Evolutionary conservation across 2,113 vertebrate species (phyloP).

Genomic region (Amphiprion percula): DNA sequence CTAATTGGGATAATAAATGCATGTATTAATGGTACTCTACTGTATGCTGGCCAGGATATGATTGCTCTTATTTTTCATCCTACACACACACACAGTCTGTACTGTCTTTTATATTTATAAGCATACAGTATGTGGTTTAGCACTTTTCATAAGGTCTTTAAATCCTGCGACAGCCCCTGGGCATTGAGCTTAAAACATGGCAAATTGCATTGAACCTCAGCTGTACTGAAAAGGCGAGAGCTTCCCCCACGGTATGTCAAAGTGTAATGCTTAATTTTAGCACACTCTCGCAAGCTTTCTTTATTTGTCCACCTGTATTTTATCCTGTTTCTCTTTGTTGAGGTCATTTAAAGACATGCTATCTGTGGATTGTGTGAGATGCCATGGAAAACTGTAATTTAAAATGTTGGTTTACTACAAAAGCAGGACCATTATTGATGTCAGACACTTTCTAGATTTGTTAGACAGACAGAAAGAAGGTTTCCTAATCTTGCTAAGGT

Average conservation of each 20-base stretch:
- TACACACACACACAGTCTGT: not conserved
- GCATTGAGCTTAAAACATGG: slow-evolving; percentile 62
- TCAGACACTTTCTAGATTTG: slow-evolving; percentile 39
- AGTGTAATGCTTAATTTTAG: slow-evolving; percentile 65
- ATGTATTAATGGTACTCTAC: not conserved
- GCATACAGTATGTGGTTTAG: slow-evolving; percentile 28
- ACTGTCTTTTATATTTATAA: slow-evolving; percentile 25
- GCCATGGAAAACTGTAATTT: slow-evolving; percentile 1
- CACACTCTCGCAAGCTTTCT: slow-evolving; percentile 46
- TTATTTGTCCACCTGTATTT: slow-evolving; percentile 31
- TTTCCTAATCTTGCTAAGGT: slow-evolving; percentile 62
- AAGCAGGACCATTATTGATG: slow-evolving; percentile 18
- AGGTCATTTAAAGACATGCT: slow-evolving; percentile 29
- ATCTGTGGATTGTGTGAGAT: slow-evolving; percentile 10
- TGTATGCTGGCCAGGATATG: not conserved
- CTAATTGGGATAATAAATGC: not conserved
- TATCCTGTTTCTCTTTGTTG: slow-evolving; percentile 27
- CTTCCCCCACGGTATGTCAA: slow-evolving; percentile 50
- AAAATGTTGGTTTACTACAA: slow-evolving; percentile 17
- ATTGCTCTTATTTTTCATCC: slow-evolving; percentile 1
- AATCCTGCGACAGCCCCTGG: slow-evolving; percentile 54
- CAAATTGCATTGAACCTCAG: slow-evolving; percentile 62
- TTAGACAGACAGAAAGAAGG: not conserved
- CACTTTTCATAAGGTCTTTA: slow-evolving; percentile 62
- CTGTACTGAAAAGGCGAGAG: slow-evolving; percentile 41